These are phyloP conservation scores for Carapus acus DNA, from an alignment of 2,797 vertebrate species.

Conservation along the genomic window DNA sequence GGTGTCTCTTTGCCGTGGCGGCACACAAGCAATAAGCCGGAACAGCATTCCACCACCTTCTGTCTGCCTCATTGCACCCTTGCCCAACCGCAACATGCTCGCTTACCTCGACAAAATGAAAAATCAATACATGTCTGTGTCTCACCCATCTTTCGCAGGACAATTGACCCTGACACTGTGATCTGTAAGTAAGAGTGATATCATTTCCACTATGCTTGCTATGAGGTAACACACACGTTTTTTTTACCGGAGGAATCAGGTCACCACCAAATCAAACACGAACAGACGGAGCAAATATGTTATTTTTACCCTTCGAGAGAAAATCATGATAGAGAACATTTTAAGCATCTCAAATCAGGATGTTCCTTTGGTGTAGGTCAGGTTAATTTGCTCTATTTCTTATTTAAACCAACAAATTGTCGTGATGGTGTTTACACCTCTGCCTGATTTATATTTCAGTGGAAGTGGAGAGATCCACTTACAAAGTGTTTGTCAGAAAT, in stretches of 20 bases:
- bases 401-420: neutral
- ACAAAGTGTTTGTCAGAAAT: neutral
- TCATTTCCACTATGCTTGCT: constrained; percentile 72
- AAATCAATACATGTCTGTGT: constrained; percentile 72
- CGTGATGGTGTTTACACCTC: neutral
- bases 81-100: constrained; percentile 67
- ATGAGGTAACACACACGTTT: constrained; percentile 67
- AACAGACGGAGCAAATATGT: constrained; percentile 66
- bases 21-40: constrained; percentile 57
- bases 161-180: constrained; percentile 72
- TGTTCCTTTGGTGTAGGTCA: too few relatives aligned
- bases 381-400: too few relatives aligned
- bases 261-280: constrained; percentile 54
- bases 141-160: constrained; percentile 66
- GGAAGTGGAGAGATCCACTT: neutral
- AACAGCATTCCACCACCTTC: constrained; percentile 56
- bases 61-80: constrained; percentile 64
- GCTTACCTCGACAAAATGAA: constrained; percentile 72
- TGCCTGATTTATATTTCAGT: neutral
- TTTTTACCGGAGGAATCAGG: constrained; percentile 48
- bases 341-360: too few relatives aligned
- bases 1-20: constrained; percentile 44
- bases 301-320: too few relatives aligned
- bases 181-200: constrained; percentile 67
- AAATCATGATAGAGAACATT: too few relatives aligned